Conservation (phyloP, 37 sponge, comb jelly and placozoan species). For the Diacarnus erythraeanus region DNA sequence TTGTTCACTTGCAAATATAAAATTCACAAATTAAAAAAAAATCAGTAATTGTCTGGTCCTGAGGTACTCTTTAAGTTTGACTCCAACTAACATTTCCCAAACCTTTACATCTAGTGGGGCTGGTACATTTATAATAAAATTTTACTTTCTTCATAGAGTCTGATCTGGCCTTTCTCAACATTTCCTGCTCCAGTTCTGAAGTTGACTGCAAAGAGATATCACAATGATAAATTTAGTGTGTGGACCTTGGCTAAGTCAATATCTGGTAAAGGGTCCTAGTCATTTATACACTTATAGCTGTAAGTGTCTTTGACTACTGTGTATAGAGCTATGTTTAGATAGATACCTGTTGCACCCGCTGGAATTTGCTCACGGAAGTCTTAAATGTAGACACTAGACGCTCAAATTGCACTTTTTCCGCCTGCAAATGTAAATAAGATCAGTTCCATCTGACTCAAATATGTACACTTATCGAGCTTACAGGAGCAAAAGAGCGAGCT, state of each 20-base stretch:
- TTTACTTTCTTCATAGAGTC: conserved; percentile 19
- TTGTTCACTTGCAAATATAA: too few species aligned
- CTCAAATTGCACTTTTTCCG: conserved; percentile 35
- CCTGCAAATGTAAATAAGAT: conserved; percentile 6
- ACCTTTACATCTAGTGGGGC: background rate
- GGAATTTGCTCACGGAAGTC: conserved; percentile 31
- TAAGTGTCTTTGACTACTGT: too few species aligned
- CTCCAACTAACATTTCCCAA: too few species aligned
- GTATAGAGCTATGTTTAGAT: too few species aligned
- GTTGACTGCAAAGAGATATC: conserved; percentile 7
- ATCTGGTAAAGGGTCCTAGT: background rate
- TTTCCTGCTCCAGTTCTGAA: conserved; percentile 33
- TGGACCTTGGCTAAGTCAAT: background rate
- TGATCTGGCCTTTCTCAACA: conserved; percentile 33
- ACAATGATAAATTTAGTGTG: background rate
- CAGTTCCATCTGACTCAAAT: background rate
- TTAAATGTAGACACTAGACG: conserved; percentile 47
- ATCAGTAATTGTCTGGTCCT: background rate
- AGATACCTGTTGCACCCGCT: conserved; percentile 52
- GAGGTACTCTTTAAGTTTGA: too few species aligned
- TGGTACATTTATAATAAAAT: background rate
- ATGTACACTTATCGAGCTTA: too few species aligned
- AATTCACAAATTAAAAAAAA: background rate
- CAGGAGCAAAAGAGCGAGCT: background rate
- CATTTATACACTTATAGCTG: too few species aligned